Evolutionary conservation across 2,797 vertebrate species (phyloP), one percentile per base, ranked within the genome.

Genomic region (Sebastes minor): DNA sequence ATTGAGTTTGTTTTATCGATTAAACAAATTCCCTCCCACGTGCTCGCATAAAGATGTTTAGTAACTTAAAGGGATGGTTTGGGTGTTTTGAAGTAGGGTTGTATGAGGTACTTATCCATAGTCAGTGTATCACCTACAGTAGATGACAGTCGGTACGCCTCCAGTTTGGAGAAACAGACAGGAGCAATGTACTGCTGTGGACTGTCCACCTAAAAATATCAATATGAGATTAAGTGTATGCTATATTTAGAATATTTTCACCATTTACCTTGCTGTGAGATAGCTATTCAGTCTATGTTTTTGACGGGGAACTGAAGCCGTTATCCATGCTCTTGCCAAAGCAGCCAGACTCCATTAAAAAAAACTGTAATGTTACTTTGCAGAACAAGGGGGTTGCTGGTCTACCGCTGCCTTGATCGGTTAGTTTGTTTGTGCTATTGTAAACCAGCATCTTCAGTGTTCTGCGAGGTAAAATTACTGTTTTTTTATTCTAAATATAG

Each of bases 21-120:
- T 60, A 23, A 38, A 46, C 16, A 64, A 23, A 65, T 67, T 32
- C 22, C 62, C 65, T 60, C 61, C 27, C 4, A 18, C 28, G 5
- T 67, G 67, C 74, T 82, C 38, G 27, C 52, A 66, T 70, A 28
- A 65, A 74, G 35, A 11, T 8, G 12, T 23, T 68, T 49, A 61
- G 22, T 32, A 65, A 20, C 10, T 68, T 49, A 38, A 60, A 18
- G 33, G 20, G 10, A n/a, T 12, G 16, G 9, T 53, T 53, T 22
- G 5, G n/a, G 52, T 22, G n/a, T 53, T 53, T 53, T n/a, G 16
- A 53, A 53, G 52, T 53, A 0, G 52, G 52, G 20, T 53, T 53
- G 0, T 22, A 53, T 11, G n/a, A 53, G 52, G 0, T 22, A 22
- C 52, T 22, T 22, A 52, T 52, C 46, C 52, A 22, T 18, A 53